Conservation (phyloP, 1,140 invertebrate species). For the Diprion similis region DNA sequence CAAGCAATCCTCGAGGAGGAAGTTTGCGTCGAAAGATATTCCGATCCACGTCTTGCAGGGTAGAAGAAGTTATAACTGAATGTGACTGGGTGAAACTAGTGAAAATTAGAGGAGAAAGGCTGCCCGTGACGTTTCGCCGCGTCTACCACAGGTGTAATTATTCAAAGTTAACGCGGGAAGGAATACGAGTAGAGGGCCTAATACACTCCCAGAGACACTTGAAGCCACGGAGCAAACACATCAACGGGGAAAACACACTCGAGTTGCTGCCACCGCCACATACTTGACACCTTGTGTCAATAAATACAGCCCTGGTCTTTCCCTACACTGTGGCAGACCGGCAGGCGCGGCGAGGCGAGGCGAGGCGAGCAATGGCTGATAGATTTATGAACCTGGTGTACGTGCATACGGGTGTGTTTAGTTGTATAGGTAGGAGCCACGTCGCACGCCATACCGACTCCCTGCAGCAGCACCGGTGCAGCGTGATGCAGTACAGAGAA, state of each 20-base stretch:
- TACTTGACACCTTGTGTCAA: slow-evolving; percentile 7
- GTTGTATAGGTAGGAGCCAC: not conserved
- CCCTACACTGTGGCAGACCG: not conserved
- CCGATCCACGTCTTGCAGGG: too few species aligned
- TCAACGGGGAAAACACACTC: not conserved
- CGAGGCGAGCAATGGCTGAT: not conserved
- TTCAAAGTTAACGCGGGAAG: not conserved
- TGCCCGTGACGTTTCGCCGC: too few species aligned
- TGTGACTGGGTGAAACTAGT: too few species aligned
- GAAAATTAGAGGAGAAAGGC: too few species aligned
- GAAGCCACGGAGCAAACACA: slow-evolving; percentile 3
- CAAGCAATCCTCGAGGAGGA: too few species aligned
- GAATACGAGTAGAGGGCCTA: not conserved
- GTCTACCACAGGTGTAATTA: not conserved
- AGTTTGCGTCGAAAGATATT: too few species aligned
- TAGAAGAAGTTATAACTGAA: too few species aligned
- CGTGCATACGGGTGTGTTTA: not conserved
- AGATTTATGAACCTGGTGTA: not conserved
- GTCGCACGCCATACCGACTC: not conserved
- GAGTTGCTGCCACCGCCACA: not conserved
- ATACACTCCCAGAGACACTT: not conserved
- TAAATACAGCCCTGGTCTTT: slow-evolving; percentile 7
- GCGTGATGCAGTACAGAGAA: not conserved
- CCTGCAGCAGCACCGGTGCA: not conserved
- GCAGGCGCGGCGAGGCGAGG: not conserved